Evolutionary conservation across 2,797 vertebrate genomes (phyloP), one percentile per base, ranked within the genome.

Genomic region (Anguilla megastoma): DNA sequence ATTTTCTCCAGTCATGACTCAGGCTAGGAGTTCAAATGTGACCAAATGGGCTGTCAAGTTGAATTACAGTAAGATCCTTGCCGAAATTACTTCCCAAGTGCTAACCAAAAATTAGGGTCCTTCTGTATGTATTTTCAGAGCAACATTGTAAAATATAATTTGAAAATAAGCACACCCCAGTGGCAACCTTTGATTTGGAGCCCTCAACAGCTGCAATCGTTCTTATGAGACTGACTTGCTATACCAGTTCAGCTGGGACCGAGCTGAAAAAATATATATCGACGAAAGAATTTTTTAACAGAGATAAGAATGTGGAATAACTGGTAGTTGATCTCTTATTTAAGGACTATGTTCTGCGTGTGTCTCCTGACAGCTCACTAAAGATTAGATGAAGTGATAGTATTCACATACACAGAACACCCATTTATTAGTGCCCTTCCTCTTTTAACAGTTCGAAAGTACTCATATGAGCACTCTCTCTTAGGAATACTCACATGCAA

Each of bases 301-400:
- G 7, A 33, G 76, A 48, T 27, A 63, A 54, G 9, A 84, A 50
- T 50, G 82, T 54, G 82, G 56, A 52, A 84, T 9, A 71, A 60
- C 82, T 84, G n/a, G 80, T 16, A 18, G 14, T 36, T 9, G 16
- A 50, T 58, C 80, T 87, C 58, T 27, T 60, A 30, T 69, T 82
- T 54, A 9, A 56, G 52, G 0, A 33, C 10, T 52, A 84, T 50
- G 5, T 6, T 84, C 3, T 33, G 14, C 16, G n/a, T 33, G 48
- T 2, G 12, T n/a, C 82, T 18, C 52, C 82, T 84, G 50, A 56
- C 12, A 27, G 54, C 12, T 21, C 48, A 27, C 41, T 41, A 12
- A 58, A 82, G 76, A 27, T 63, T 27, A 16, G 30, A 71, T 74
- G 18, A 66, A 54, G 50, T 8, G 87, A 88, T 85, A 87, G 82